These are phyloP conservation scores for Scomber japonicus DNA, from an alignment of 2,113 vertebrate species.

Conservation along the genomic window DNA sequence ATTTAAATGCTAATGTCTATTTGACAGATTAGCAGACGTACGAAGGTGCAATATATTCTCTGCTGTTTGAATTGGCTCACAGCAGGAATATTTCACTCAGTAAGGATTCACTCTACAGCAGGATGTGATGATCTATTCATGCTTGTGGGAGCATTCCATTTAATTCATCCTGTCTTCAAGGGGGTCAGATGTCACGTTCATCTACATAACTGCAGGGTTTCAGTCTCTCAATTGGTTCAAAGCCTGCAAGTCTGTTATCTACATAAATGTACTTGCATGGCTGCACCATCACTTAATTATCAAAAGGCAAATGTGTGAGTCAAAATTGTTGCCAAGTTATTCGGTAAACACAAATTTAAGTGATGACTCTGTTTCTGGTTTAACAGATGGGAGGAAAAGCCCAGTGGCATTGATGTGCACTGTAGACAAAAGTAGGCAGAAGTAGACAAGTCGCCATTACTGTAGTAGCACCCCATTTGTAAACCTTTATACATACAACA, in stretches of 20 bases:
- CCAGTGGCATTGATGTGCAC: not conserved
- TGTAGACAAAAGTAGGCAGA: too few species aligned
- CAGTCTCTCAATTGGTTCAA: not conserved
- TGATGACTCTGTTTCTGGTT: not conserved
- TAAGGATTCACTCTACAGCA: constrained; percentile 23
- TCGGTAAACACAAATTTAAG: not conserved
- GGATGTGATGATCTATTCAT: constrained; percentile 18
- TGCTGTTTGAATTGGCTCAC: constrained; percentile 47
- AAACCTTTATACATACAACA: too few species aligned
- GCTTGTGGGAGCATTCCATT: constrained; percentile 1
- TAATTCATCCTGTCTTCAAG: not conserved
- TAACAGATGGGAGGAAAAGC: not conserved
- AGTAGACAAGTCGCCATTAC: too few species aligned
- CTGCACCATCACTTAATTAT: not conserved
- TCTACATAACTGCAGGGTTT: not conserved
- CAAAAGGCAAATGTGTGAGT: not conserved
- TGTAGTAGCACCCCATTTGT: too few species aligned
- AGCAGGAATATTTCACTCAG: constrained; percentile 48
- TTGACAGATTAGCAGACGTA: constrained; percentile 60
- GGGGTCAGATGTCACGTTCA: constrained; percentile 19
- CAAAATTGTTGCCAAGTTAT: not conserved
- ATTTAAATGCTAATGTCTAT: constrained; percentile 80
- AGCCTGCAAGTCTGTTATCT: constrained; percentile 3
- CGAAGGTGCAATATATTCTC: constrained; percentile 32
- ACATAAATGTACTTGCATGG: constrained; percentile 4